Evolutionary conservation across 2,888 invertebrate species (phyloP).

Genomic region (Anoplius nigerrimus): DNA sequence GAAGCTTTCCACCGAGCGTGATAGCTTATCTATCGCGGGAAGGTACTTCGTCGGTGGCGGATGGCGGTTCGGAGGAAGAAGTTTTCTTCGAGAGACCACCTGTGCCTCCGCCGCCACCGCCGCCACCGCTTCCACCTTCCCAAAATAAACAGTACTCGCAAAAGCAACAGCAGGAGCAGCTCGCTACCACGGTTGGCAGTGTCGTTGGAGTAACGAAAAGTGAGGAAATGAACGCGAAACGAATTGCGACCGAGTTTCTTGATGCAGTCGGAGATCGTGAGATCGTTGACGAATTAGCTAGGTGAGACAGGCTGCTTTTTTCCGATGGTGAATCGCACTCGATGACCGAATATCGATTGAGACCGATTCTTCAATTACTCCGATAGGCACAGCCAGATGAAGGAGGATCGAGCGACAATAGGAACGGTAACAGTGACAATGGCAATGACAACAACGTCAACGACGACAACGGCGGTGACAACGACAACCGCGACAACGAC

Average conservation of each 20-base stretch:
- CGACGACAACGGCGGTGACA: too few relatives aligned
- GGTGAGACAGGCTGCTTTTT: too few relatives aligned
- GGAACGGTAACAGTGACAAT: too few relatives aligned
- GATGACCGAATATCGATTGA: too few relatives aligned
- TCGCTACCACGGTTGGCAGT: slow-evolving; percentile 19
- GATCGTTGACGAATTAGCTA: slow-evolving; percentile 62
- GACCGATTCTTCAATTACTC: neutral
- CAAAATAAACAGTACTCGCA: slow-evolving; percentile 31
- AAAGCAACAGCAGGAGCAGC: slow-evolving; percentile 57
- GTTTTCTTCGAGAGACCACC: slow-evolving; percentile 78
- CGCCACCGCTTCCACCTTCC: slow-evolving; percentile 76
- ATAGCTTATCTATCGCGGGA: slow-evolving; percentile 56
- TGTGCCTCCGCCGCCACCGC: slow-evolving; percentile 73
- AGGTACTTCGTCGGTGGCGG: slow-evolving; percentile 65
- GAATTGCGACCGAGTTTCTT: slow-evolving; percentile 50
- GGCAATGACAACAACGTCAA: too few relatives aligned
- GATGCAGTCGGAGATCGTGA: slow-evolving; percentile 56
- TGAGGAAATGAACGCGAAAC: slow-evolving; percentile 49
- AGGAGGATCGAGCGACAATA: slow-evolving; percentile 52
- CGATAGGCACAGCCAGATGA: slow-evolving; percentile 49
- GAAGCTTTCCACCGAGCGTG: slow-evolving; percentile 81
- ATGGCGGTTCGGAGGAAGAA: slow-evolving; percentile 75
- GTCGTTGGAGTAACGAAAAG: slow-evolving; percentile 44
- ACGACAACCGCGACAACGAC: slow-evolving; percentile 29
- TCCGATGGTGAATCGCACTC: too few relatives aligned